A percentile compares a stretch with the other conserved stretches of the same genome.
Evolutionary conservation across 2,797 vertebrate genomes (phyloP).

Genomic region (Podarcis siculus): DNA sequence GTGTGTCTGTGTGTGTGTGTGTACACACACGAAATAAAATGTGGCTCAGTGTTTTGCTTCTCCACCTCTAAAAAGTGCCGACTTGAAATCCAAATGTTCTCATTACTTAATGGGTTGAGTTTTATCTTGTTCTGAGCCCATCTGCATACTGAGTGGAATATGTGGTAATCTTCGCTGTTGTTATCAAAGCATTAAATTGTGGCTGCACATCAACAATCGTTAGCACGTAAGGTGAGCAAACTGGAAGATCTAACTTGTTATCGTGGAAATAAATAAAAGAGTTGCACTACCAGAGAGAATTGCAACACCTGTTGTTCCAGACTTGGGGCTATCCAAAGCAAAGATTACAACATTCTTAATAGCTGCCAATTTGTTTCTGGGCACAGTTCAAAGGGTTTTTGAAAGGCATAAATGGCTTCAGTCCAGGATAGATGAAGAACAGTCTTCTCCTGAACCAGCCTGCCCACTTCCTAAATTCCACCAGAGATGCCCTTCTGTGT

Average conservation of each 20-base stretch:
- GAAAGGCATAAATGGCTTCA: background rate
- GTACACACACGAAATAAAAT: background rate
- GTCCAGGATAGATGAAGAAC: background rate
- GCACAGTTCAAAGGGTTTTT: background rate
- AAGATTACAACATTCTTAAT: background rate
- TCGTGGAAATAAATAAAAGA: background rate
- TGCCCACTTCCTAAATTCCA: background rate
- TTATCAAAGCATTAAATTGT: constrained; percentile 10
- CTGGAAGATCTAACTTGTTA: background rate
- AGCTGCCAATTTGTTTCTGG: background rate
- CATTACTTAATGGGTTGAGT: background rate
- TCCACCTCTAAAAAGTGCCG: background rate
- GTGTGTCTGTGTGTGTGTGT: too few relatives aligned
- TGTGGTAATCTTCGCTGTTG: background rate
- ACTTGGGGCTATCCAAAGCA: background rate
- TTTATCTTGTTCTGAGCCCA: background rate
- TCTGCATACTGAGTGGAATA: background rate
- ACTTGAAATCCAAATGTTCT: background rate
- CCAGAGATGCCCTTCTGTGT: background rate
- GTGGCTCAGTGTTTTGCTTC: background rate
- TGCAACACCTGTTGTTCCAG: background rate
- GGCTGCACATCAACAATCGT: background rate
- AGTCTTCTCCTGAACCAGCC: background rate
- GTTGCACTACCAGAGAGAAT: background rate
- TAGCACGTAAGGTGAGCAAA: constrained; percentile 5